Percentiles rank a stretch among this genome's conserved stretches.
These are phyloP conservation scores for Phasia obesa DNA, from an alignment of 2,888 invertebrate species.

Conservation along the genomic window DNA sequence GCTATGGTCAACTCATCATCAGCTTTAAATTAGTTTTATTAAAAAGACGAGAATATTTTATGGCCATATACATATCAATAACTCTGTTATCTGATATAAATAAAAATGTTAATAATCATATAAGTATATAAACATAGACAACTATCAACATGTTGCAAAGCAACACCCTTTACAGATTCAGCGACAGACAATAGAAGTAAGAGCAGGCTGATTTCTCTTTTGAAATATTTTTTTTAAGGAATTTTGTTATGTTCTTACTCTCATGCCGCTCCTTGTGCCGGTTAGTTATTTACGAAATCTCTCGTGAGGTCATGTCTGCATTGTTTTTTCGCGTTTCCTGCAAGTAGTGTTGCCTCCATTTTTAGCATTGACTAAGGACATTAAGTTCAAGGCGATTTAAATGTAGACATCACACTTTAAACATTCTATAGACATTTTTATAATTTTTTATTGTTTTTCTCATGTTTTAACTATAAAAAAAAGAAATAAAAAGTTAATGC, in stretches of 20 bases:
- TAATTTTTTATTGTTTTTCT: neutral
- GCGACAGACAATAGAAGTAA: conserved; percentile 53
- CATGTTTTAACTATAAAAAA: neutral
- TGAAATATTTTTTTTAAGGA: neutral
- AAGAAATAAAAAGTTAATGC: neutral
- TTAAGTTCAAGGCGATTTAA: conserved; percentile 69
- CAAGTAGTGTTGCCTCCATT: conserved; percentile 53
- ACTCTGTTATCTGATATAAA: conserved; percentile 22
- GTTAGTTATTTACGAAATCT: conserved; percentile 9
- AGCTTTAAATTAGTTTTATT: conserved; percentile 11
- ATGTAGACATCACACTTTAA: conserved; percentile 53
- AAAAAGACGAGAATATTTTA: neutral
- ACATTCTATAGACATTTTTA: conserved; percentile 20
- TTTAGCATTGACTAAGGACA: conserved; percentile 67
- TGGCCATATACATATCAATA: conserved; percentile 33
- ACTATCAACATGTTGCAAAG: conserved; percentile 57
- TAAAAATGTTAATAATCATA: conserved; percentile 40
- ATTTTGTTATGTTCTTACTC: neutral
- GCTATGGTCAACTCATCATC: too few relatives aligned
- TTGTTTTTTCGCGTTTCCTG: conserved; percentile 52
- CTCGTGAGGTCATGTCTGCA: neutral
- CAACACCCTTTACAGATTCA: conserved; percentile 71
- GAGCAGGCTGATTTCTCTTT: conserved; percentile 38
- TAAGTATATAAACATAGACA: neutral
- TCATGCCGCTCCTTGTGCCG: conserved; percentile 14